A percentile compares a stretch with the other conserved stretches of the same genome.
These are phyloP conservation scores for Microcebus griseorufus DNA, from an alignment of 2,113 vertebrate genomes.

Conservation along the genomic window DNA sequence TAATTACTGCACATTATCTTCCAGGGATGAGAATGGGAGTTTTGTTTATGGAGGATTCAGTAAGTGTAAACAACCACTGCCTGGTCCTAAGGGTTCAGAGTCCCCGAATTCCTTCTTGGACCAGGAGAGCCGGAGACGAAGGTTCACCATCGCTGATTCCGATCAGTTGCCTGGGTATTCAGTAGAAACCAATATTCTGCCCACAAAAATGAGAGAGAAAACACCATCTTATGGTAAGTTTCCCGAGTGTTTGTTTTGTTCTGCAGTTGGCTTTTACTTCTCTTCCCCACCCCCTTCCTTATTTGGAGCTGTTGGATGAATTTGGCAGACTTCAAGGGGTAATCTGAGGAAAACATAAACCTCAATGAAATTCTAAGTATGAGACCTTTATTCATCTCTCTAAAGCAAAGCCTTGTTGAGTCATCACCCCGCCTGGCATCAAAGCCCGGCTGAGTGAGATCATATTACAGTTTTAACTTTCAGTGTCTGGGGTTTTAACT, in stretches of 20 bases:
- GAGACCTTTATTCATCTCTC: conserved; percentile 67
- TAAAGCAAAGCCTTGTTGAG: conserved; percentile 33
- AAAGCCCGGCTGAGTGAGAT: conserved; percentile 39
- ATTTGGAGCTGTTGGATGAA: neutral
- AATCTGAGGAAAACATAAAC: conserved; percentile 59
- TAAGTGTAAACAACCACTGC: conserved; percentile 70
- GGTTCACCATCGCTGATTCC: conserved; percentile 87
- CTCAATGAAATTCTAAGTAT: conserved; percentile 69
- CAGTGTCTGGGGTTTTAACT: neutral
- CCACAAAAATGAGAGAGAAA: conserved; percentile 90
- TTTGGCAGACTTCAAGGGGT: conserved; percentile 32
- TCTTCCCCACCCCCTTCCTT: neutral
- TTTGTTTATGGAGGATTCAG: conserved; percentile 82
- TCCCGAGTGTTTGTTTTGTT: neutral
- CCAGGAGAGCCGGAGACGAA: conserved; percentile 86
- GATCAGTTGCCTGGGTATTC: conserved; percentile 85
- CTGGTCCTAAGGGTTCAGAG: conserved; percentile 88
- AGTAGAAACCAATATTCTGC: conserved; percentile 83
- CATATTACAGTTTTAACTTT: conserved; percentile 8
- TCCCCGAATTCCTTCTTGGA: conserved; percentile 95
- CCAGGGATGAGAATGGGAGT: conserved; percentile 87
- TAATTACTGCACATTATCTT: conserved; percentile 59
- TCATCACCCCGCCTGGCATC: conserved; percentile 17
- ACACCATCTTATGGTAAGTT: conserved; percentile 87
- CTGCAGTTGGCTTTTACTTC: neutral